Conservation (phyloP, 1,140 invertebrate species). For the Lineus longissimus region DNA sequence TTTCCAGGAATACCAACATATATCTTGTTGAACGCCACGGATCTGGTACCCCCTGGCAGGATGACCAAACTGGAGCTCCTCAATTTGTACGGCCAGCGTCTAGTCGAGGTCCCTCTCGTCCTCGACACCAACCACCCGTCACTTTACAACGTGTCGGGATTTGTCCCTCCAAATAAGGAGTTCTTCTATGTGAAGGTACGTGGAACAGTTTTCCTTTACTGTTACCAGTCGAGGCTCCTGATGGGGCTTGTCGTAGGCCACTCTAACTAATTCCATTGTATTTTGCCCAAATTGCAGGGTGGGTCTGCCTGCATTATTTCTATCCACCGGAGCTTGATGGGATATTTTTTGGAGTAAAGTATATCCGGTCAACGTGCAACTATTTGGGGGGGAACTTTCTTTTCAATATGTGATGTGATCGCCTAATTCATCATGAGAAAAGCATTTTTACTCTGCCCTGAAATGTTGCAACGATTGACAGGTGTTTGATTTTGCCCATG, state of each 20-base stretch:
- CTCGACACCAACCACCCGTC: slow-evolving; percentile 39
- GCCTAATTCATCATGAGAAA: too few species aligned
- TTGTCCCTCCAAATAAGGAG: slow-evolving; percentile 45
- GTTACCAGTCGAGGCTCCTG: neutral
- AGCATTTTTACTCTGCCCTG: too few species aligned
- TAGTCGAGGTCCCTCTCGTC: slow-evolving; percentile 49
- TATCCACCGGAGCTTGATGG: too few species aligned
- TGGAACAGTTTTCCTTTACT: slow-evolving; percentile 17
- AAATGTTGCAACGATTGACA: too few species aligned
- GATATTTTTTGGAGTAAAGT: too few species aligned
- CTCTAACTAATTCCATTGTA: too few species aligned
- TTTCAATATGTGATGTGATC: too few species aligned
- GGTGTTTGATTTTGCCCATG: too few species aligned
- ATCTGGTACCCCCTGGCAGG: slow-evolving; percentile 41
- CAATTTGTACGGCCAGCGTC: slow-evolving; percentile 53
- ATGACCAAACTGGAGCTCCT: slow-evolving; percentile 56
- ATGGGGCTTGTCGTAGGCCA: neutral
- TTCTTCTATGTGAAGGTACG: slow-evolving; percentile 60
- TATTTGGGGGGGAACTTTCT: too few species aligned
- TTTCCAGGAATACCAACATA: slow-evolving; percentile 55
- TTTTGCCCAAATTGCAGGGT: too few species aligned
- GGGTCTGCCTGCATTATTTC: too few species aligned
- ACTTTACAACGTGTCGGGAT: slow-evolving; percentile 49
- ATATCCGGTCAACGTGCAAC: too few species aligned
- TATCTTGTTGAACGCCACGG: slow-evolving; percentile 56